Evolutionary conservation across 2,797 vertebrate species (phyloP).

Genomic region (Dermochelys coriacea): DNA sequence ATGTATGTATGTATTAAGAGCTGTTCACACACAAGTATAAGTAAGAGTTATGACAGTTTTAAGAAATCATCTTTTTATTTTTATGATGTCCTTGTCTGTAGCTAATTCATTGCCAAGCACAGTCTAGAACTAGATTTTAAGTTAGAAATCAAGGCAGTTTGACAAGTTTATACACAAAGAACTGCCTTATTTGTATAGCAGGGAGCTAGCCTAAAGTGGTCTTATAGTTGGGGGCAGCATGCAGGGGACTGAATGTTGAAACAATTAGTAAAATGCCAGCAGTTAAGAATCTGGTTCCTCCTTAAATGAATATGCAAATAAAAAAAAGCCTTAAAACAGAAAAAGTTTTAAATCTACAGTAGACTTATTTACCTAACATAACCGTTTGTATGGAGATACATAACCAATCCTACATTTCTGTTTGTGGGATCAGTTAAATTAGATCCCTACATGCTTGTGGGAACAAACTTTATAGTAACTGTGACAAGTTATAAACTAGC

Average conservation of each 20-base stretch:
- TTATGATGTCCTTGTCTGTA: neutral
- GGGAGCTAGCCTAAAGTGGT: neutral
- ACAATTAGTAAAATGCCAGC: neutral
- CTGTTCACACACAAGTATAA: neutral
- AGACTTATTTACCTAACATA: neutral
- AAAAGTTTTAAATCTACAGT: neutral
- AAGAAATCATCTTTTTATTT: neutral
- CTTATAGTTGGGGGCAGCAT: accelerated
- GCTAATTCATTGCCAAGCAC: neutral
- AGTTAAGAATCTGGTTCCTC: neutral
- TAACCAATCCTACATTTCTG: accelerated
- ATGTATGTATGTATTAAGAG: neutral
- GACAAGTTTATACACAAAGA: neutral
- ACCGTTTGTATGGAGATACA: neutral
- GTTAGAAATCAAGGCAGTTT: neutral
- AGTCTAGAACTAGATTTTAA: neutral
- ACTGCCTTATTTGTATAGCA: neutral
- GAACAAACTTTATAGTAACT: neutral
- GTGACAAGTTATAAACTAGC: neutral
- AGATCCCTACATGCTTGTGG: neutral
- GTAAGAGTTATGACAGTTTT: neutral
- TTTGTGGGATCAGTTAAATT: neutral
- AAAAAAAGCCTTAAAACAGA: neutral
- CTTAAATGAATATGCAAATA: neutral
- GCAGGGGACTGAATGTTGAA: too few species aligned